Conservation (phyloP, 2,888 invertebrate genomes). For the Philhelius pedissequus region DNA sequence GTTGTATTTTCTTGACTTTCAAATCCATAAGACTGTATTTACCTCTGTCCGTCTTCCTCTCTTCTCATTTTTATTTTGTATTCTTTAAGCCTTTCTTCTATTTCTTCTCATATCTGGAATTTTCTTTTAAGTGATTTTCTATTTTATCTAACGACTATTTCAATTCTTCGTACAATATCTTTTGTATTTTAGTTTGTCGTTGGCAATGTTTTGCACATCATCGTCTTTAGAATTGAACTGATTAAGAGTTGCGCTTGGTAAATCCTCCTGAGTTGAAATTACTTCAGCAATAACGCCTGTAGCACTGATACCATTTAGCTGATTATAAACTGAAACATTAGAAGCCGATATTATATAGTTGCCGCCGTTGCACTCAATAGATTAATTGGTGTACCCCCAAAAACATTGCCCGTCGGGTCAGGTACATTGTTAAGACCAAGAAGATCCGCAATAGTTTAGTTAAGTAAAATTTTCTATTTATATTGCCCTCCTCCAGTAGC, state of each 20-base stretch:
- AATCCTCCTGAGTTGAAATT: neutral
- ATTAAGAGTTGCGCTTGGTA: neutral
- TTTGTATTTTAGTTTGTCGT: neutral
- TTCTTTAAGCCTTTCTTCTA: neutral
- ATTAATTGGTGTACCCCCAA: neutral
- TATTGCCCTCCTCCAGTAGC: constrained; percentile 12
- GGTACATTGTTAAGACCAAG: neutral
- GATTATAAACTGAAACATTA: neutral
- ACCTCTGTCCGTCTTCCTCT: neutral
- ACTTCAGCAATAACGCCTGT: neutral
- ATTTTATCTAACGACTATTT: neutral
- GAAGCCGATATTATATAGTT: neutral
- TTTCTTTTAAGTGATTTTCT: neutral
- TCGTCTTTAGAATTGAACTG: neutral
- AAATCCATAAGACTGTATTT: neutral
- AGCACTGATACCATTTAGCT: neutral
- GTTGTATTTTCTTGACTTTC: neutral
- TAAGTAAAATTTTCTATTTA: neutral
- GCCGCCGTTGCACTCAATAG: neutral
- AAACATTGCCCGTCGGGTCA: neutral
- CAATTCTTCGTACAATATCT: neutral
- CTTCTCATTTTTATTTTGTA: neutral
- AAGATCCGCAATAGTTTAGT: no score
- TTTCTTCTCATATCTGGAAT: neutral
- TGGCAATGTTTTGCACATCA: neutral